These are phyloP conservation scores for Epinephelus malabaricus DNA, from an alignment of 2,797 vertebrate genomes.

Conservation along the genomic window DNA sequence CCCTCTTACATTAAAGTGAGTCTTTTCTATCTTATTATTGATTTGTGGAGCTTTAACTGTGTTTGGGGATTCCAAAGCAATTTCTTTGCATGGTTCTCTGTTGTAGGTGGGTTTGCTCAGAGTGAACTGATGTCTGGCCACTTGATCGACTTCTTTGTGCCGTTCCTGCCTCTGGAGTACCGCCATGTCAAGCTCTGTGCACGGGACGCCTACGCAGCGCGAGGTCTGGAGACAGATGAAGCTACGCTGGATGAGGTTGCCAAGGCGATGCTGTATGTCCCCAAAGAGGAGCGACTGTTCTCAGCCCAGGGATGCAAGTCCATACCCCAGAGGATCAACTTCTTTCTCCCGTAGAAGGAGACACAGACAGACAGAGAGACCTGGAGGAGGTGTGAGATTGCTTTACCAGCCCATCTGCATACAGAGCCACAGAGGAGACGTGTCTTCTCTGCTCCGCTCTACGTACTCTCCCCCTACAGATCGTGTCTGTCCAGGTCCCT, in stretches of 20 bases:
- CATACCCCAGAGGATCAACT: slow-evolving; percentile 94
- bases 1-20: not conserved
- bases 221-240: slow-evolving; percentile 87
- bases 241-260: slow-evolving; percentile 90
- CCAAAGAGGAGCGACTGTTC: slow-evolving; percentile 94
- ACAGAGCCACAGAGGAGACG: slow-evolving; percentile 54
- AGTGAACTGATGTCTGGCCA: slow-evolving; percentile 91
- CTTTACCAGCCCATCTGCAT: slow-evolving; percentile 62
- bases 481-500: slow-evolving; percentile 64
- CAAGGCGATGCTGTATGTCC: slow-evolving; percentile 92
- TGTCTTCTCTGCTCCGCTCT: slow-evolving; percentile 49
- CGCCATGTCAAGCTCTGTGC: slow-evolving; percentile 93
- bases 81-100: not conserved
- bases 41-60: not conserved
- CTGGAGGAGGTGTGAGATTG: slow-evolving; percentile 54
- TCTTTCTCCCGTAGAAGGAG: slow-evolving; percentile 89
- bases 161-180: slow-evolving; percentile 95
- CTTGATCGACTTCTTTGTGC: slow-evolving; percentile 92
- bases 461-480: slow-evolving; percentile 39
- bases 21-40: not conserved
- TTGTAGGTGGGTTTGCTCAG: slow-evolving; percentile 86
- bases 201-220: slow-evolving; percentile 89
- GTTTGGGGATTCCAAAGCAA: not conserved
- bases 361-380: slow-evolving; percentile 29
- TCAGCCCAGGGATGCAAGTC: slow-evolving; percentile 97